A percentile compares a stretch with the other conserved stretches of the same genome.
Evolutionary conservation across 2,113 vertebrate genomes (phyloP).

Genomic region (Odontophorus gujanensis): DNA sequence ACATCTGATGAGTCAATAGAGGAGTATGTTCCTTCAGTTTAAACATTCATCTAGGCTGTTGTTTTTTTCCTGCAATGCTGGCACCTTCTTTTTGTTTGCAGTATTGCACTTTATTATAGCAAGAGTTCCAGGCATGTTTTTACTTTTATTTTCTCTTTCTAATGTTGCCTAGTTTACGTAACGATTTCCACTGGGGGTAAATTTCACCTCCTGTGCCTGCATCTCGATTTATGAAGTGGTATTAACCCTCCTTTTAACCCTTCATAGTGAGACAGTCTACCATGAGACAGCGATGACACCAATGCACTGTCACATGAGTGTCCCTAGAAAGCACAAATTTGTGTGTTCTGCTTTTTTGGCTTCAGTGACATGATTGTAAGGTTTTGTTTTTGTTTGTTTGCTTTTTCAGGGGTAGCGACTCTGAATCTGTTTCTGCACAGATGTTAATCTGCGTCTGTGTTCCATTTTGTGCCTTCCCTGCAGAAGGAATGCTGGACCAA

Average conservation of each 20-base stretch:
- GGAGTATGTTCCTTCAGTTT: neutral
- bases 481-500: neutral
- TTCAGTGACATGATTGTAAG: neutral
- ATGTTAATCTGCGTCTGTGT: neutral
- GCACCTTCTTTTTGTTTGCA: neutral
- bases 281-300: neutral
- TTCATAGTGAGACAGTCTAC: neutral
- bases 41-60: neutral
- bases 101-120: neutral
- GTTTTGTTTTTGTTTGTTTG: too few relatives aligned
- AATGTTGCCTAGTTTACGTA: neutral
- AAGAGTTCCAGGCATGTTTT: neutral
- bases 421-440: neutral
- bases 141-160: neutral
- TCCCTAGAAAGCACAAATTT: neutral
- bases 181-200: neutral
- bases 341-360: neutral
- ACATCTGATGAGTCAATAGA: neutral
- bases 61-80: neutral
- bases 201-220: neutral
- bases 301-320: neutral
- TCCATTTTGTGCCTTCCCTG: neutral
- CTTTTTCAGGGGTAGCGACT: neutral
- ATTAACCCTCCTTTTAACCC: neutral
- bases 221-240: neutral